Base-by-base conservation (phyloP, 2,797 vertebrate species). In the Toxotes lorentzi region DNA sequence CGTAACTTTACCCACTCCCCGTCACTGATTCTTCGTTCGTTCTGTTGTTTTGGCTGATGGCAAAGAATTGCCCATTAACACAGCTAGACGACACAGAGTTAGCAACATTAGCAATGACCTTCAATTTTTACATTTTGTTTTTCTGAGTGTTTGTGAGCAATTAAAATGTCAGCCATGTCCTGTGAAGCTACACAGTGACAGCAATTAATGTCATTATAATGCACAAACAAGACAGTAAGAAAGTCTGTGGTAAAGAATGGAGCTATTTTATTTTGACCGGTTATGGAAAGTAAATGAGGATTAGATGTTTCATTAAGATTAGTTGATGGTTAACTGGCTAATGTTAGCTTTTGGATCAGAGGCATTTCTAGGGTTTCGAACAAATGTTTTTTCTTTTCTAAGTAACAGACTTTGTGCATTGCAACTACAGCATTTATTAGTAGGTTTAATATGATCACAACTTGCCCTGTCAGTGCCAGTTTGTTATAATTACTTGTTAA, bases 161-260 rank as follows among this genome's bases (percentile, higher is more conserved):
- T 62, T 54, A 43, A 73, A 56, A 34, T 54, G 50, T 73, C 50
- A 63, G 21, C 4, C 19, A 34, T 16, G 12, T 45, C 38, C 21
- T 47, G 40, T 43, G 51, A 68, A 45, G n/a, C 14, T 30, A 74
- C 17, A 38, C 12, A 7, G 23, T 32, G 23, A 51, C 23, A 65
- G 23, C 19, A 66, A 6, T 51, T 34, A 19, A 24, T 45, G 47
- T 51, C 7, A 27, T 35, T 7, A 9, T 14, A 27, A 4, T 23
- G 6, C 24, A 34, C 30, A 21, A 48, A 57, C 41, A 16, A 57
- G 10, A 4, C 48, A 23, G 38, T 7, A 53, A 11, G 34, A 45
- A 43, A 16, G 32, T 32, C 53, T 50, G 23, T 12, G 30, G 43
- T 23, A 41, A 30, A 3, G 27, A 30, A 30, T 53, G 1, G 5